A percentile compares a stretch with the other conserved stretches of the same genome.
Evolutionary conservation across 2,113 vertebrate species (phyloP).

Genomic region (Cygnus atratus): DNA sequence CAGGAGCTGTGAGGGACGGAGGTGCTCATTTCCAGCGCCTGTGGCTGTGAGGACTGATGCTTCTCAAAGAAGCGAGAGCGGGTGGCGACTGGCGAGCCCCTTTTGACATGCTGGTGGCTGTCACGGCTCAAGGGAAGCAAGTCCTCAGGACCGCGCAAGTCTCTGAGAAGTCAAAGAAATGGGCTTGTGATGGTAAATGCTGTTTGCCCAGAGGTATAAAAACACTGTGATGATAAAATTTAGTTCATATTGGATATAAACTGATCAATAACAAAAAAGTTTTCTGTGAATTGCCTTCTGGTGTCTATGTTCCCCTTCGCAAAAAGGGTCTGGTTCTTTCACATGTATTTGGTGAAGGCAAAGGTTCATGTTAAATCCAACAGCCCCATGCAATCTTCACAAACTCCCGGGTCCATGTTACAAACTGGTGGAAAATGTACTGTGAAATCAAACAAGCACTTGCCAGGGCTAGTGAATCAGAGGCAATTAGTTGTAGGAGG

Average conservation of each 20-base stretch:
- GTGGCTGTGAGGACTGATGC: not conserved
- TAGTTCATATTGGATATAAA: not conserved
- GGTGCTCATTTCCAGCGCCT: not conserved
- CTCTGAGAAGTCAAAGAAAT: not conserved
- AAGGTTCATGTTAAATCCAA: not conserved
- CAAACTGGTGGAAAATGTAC: not conserved
- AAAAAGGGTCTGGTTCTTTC: not conserved
- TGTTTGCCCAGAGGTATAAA: not conserved
- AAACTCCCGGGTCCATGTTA: not conserved
- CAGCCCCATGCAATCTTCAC: not conserved
- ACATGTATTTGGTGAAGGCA: not conserved
- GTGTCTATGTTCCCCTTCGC: not conserved
- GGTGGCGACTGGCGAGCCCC: not conserved
- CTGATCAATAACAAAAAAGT: not conserved
- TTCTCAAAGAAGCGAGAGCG: not conserved
- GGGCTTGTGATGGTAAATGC: not conserved
- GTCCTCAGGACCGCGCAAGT: not conserved
- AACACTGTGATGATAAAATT: not conserved
- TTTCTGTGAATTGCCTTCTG: not conserved
- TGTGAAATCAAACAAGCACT: not conserved
- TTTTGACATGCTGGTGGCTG: not conserved
- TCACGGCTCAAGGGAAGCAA: not conserved
- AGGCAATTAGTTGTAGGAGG: not conserved
- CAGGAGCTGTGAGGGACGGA: rapidly evolving
- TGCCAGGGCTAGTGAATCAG: not conserved